phyloP scores from a whole-genome alignment of 2,113 vertebrate species.

The Equus przewalskii region DNA sequence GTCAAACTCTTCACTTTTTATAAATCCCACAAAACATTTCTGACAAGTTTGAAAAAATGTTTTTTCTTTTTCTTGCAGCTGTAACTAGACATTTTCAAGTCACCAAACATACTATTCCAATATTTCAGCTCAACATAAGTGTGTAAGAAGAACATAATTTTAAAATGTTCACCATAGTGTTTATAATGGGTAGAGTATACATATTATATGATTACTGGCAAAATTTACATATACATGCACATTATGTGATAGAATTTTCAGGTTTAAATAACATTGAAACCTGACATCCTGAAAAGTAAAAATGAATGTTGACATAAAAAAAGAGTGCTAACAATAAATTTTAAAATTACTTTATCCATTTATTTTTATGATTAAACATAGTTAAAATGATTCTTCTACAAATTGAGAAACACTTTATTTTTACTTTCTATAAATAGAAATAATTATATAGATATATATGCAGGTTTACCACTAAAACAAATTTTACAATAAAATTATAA shows the following conservation, averaged over 20 bases:
- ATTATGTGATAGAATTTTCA: background rate
- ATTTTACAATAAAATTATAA: background rate
- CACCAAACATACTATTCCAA: background rate
- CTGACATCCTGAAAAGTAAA: background rate
- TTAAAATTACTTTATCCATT: background rate
- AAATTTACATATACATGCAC: background rate
- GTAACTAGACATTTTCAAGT: conserved; percentile 69
- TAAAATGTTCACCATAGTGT: background rate
- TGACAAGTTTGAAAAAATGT: conserved; percentile 60
- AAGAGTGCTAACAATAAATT: background rate
- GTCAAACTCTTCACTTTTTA: conserved; percentile 29
- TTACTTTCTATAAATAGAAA: background rate
- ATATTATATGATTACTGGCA: background rate
- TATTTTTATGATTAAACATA: background rate
- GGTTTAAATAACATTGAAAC: background rate
- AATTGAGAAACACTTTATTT: background rate
- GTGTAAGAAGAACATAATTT: background rate
- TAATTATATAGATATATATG: background rate
- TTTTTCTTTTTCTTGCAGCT: conserved; percentile 52
- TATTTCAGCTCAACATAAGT: conserved; percentile 46
- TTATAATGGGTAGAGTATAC: background rate
- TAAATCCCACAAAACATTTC: conserved; percentile 67
- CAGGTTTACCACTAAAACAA: background rate
- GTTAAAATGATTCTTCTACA: background rate
- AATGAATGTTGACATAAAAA: background rate